phyloP scores from a whole-genome alignment of 2,888 invertebrate genomes.

The Scaptodrosophila latifasciaeformis region DNA sequence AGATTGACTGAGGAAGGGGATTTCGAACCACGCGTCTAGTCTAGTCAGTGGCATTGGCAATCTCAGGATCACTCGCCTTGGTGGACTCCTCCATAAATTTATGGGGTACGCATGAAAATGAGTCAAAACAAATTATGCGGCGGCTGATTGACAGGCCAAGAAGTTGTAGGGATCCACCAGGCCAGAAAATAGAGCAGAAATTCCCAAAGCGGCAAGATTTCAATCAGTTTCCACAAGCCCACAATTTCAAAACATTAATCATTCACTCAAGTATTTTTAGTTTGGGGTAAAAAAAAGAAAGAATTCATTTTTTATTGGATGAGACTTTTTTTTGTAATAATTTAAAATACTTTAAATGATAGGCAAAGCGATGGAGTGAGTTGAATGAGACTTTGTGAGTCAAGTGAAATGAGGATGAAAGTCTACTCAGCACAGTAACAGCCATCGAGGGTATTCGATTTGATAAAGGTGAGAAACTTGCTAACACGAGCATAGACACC shows the following conservation, averaged over 20 bases:
- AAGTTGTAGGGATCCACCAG: slow-evolving; percentile 10
- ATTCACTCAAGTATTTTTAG: slow-evolving; percentile 47
- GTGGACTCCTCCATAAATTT: slow-evolving; percentile 40
- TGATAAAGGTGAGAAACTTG: slow-evolving; percentile 70
- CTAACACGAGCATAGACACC: slow-evolving; percentile 72
- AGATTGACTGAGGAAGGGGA: no score
- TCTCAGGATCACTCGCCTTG: not conserved
- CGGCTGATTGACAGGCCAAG: slow-evolving; percentile 45
- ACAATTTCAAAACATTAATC: slow-evolving; percentile 60
- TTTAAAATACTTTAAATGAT: slow-evolving; percentile 52
- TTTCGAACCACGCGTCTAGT: slow-evolving; percentile 1
- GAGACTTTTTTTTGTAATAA: slow-evolving; percentile 45
- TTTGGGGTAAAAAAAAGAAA: not conserved
- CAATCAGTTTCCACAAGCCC: slow-evolving; percentile 35
- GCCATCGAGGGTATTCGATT: slow-evolving; percentile 60
- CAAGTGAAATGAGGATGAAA: slow-evolving; percentile 1
- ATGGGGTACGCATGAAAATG: slow-evolving; percentile 67
- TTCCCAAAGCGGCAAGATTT: slow-evolving; percentile 32
- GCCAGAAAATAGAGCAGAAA: not conserved
- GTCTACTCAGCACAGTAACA: slow-evolving; percentile 64
- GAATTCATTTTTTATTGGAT: slow-evolving; percentile 52
- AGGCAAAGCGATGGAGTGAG: not conserved
- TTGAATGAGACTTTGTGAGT: no score
- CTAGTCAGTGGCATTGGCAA: not conserved
- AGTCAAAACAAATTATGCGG: slow-evolving; percentile 69